Base-by-base conservation (phyloP, 2,888 invertebrate species). In the Alloscopus bannaensis region DNA sequence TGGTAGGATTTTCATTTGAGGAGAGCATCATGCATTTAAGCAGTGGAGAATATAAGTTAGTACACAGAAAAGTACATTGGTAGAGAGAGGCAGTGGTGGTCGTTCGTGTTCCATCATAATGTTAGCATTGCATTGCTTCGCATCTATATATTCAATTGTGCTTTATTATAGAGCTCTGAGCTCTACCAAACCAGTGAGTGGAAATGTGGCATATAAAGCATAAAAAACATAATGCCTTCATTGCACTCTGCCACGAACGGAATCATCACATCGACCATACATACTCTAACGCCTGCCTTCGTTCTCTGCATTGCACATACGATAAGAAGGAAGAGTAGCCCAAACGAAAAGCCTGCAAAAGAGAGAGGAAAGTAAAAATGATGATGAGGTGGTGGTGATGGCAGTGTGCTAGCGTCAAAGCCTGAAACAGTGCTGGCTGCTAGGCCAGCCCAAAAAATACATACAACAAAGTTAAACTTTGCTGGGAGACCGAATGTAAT, bases 1-100 rank as follows among this genome's bases (percentile, higher is more conserved):
- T 84, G 81, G 84, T 83, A 82, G 83, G 83, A 81, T 84, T 81
- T 81, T 77, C 77, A 77, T 77, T 77, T 77, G 70, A 77, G n/a
- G n/a, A n/a, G n/a, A n/a, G 50, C 66, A 66, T 76, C 69, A 50
- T 59, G 26, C 6, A 31, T 47, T n/a, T n/a, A n/a, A 22, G 42
- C 59, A 45, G 55, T 79, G 68, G 40, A 59, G 59, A 64, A 45
- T n/a, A n/a, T n/a, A n/a, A n/a, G n/a, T n/a, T n/a, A n/a, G n/a
- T n/a, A n/a, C n/a, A n/a, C n/a, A n/a, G n/a, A n/a, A n/a, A n/a
- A n/a, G n/a, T n/a, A n/a, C n/a, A n/a, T n/a, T 64, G 64, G 55
- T 76, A 77, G 72, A 68, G 50, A 60, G 66, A 71, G 62, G 71
- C 62, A 52, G 68, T 77, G 45, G 62, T 77, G 69, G 52, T 70